These are phyloP conservation scores for Scolopax mira DNA, from an alignment of 2,113 vertebrate species.

Conservation along the genomic window DNA sequence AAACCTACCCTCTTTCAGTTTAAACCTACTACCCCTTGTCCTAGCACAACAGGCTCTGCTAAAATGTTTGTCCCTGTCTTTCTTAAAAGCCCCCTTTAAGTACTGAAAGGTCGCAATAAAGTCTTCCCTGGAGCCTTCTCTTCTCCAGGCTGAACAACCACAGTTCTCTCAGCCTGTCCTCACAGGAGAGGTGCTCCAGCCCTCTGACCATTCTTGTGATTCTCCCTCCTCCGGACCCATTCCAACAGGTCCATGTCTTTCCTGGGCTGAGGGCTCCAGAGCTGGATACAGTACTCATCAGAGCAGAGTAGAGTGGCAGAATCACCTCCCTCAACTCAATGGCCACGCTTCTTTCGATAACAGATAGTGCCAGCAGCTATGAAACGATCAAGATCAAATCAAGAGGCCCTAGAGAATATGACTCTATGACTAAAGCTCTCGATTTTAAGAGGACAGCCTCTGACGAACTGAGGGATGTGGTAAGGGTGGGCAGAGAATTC, in stretches of 20 bases:
- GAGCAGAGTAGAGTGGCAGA: background rate
- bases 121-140: background rate
- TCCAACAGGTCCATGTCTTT: background rate
- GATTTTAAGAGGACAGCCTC: rapidly evolving
- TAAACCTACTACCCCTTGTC: background rate
- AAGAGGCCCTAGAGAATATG: background rate
- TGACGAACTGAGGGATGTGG: rapidly evolving
- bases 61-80: background rate
- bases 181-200: background rate
- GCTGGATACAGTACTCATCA: background rate
- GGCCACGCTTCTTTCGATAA: background rate
- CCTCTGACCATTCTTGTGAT: background rate
- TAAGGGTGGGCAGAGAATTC: background rate
- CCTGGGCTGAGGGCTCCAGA: background rate
- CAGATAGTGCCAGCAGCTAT: rapidly evolving
- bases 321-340: background rate
- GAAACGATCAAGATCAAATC: rapidly evolving
- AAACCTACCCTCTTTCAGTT: background rate
- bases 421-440: rapidly evolving
- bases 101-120: background rate
- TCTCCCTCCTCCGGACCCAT: background rate
- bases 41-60: background rate
- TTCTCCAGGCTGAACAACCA: background rate
- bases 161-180: background rate
- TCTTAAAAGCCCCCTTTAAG: background rate